These are phyloP conservation scores for Halcyon smyrnensis DNA, from an alignment of 2,797 vertebrate genomes.

Conservation along the genomic window DNA sequence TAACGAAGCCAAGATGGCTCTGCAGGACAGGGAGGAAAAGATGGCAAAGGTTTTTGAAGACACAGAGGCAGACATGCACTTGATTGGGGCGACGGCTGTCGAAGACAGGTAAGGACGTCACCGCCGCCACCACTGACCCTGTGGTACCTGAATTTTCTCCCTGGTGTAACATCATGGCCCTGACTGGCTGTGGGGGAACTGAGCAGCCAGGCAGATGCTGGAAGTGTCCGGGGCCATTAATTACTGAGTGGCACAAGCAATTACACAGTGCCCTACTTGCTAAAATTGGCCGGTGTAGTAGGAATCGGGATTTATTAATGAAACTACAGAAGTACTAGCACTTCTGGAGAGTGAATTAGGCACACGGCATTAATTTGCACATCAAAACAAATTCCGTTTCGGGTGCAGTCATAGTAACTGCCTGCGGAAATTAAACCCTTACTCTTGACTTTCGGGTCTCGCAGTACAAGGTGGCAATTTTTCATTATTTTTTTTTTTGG, in stretches of 20 bases:
- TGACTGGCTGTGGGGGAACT: fast-evolving
- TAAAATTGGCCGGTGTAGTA: constrained; percentile 11
- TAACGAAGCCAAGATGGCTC: constrained; percentile 88
- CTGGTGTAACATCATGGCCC: fast-evolving
- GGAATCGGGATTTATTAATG: constrained; percentile 44
- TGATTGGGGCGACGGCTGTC: constrained; percentile 96
- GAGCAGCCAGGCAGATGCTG: neutral
- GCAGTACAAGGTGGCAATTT: neutral
- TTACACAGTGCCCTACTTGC: constrained; percentile 21
- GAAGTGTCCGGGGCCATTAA: neutral
- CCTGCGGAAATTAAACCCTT: constrained; percentile 2
- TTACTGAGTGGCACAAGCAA: neutral
- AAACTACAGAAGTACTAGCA: neutral
- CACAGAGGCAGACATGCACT: constrained; percentile 91
- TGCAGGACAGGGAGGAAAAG: constrained; percentile 94
- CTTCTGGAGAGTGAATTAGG: constrained; percentile 1
- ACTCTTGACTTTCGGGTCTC: neutral
- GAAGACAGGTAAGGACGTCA: constrained; percentile 89
- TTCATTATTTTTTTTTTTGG: neutral
- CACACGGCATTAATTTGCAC: neutral
- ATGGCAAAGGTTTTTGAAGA: constrained; percentile 91
- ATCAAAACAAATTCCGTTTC: constrained; percentile 37
- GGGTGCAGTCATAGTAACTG: neutral
- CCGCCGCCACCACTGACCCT: neutral
- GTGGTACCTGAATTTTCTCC: neutral